Evolutionary conservation across 2,888 invertebrate genomes (phyloP).

Genomic region (Philereme vetulata): DNA sequence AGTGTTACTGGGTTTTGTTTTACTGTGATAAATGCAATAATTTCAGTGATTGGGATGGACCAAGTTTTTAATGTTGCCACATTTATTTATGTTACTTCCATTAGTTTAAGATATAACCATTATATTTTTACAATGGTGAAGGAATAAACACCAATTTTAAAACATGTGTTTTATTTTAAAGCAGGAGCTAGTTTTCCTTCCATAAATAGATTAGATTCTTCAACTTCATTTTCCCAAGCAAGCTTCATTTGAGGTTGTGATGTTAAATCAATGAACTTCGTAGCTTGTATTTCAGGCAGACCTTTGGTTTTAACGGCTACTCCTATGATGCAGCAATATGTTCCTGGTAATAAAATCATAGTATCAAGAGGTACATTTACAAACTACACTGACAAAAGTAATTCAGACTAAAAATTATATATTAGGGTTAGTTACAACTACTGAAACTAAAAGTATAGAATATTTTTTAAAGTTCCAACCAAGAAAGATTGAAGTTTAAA

Average conservation of each 20-base stretch:
- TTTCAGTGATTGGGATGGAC: slow-evolving; percentile 21
- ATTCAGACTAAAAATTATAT: too few species aligned
- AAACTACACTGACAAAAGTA: not conserved
- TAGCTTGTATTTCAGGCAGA: slow-evolving; percentile 71
- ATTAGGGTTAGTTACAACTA: too few species aligned
- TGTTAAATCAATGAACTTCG: slow-evolving; percentile 68
- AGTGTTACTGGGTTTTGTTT: not conserved
- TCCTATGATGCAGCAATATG: slow-evolving; percentile 76
- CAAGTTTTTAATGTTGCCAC: slow-evolving; percentile 29
- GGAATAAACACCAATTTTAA: slow-evolving; percentile 53
- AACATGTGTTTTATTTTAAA: slow-evolving; percentile 43
- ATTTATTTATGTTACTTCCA: slow-evolving; percentile 44
- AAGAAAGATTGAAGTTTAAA: too few species aligned
- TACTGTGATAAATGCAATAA: slow-evolving; percentile 11
- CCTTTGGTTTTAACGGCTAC: slow-evolving; percentile 68
- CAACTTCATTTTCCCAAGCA: slow-evolving; percentile 72
- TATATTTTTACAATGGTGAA: slow-evolving; percentile 51
- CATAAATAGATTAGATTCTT: slow-evolving; percentile 62
- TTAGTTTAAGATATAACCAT: slow-evolving; percentile 45
- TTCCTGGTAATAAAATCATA: slow-evolving; percentile 52
- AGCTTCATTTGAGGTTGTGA: slow-evolving; percentile 62
- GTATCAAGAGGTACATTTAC: not conserved
- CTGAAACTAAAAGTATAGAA: too few species aligned
- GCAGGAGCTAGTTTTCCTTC: slow-evolving; percentile 60
- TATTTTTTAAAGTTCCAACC: too few species aligned